Percentiles rank a stretch among this genome's conserved stretches.
Conservation (phyloP, 1,140 invertebrate species). For the Coelopa frigida region DNA sequence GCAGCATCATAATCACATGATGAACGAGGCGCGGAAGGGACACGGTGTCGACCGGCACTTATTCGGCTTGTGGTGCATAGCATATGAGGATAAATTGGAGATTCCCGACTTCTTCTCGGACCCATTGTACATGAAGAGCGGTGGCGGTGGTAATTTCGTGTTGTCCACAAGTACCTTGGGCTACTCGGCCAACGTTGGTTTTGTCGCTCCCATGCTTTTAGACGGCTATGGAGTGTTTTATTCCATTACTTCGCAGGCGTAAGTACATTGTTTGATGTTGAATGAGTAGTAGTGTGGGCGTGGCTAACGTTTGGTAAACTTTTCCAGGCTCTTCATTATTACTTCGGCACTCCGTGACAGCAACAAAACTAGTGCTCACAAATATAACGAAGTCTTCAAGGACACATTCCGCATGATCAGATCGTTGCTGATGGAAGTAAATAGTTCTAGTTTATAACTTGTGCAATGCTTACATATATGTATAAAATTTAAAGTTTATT, state of each 20-base stretch:
- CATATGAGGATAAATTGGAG: constrained; percentile 48
- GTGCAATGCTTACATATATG: too few species aligned
- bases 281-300: background rate
- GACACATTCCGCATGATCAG: constrained; percentile 34
- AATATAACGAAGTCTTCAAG: constrained; percentile 30
- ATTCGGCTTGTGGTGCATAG: constrained; percentile 63
- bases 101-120: constrained; percentile 52
- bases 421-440: constrained; percentile 19
- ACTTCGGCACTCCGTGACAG: constrained; percentile 35
- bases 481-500: too few species aligned
- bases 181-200: constrained; percentile 52
- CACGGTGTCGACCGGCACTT: constrained; percentile 63
- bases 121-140: constrained; percentile 52
- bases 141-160: constrained; percentile 56
- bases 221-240: constrained; percentile 61
- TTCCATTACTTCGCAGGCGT: constrained; percentile 34
- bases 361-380: constrained; percentile 36
- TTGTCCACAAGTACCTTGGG: constrained; percentile 57
- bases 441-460: constrained; percentile 11
- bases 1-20: constrained; percentile 38
- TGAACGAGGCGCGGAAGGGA: constrained; percentile 49
- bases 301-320: background rate
- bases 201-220: constrained; percentile 54
- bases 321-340: constrained; percentile 28
- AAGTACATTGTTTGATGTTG: constrained; percentile 13